phyloP scores from a whole-genome alignment of 2,113 vertebrate genomes.

The Hipposideros armiger region DNA sequence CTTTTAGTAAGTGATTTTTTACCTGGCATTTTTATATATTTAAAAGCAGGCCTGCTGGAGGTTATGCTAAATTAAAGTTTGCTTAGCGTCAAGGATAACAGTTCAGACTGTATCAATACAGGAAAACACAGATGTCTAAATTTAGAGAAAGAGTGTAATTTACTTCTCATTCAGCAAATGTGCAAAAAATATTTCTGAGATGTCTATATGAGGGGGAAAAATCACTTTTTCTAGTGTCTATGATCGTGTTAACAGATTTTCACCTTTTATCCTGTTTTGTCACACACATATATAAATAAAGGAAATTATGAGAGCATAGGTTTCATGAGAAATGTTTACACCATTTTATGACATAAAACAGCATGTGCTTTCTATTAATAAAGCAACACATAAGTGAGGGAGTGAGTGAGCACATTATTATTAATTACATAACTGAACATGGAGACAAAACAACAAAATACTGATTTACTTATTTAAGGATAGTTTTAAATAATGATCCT shows the following conservation, averaged over 20 bases:
- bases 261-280: neutral
- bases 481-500: neutral
- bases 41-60: conserved; percentile 44
- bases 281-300: neutral
- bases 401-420: neutral
- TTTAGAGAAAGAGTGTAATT: conserved; percentile 36
- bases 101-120: neutral
- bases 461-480: neutral
- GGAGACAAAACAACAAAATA: neutral
- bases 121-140: conserved; percentile 56
- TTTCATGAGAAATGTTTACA: neutral
- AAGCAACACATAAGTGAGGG: neutral
- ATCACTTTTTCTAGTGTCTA: neutral
- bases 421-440: neutral
- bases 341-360: neutral
- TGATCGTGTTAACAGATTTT: neutral
- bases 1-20: conserved; percentile 42
- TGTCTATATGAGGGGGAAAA: neutral
- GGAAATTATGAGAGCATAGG: neutral
- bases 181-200: neutral
- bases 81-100: conserved; percentile 47
- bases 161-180: conserved; percentile 50
- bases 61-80: conserved; percentile 67
- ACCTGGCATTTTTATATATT: conserved; percentile 56
- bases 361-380: neutral